phyloP scores from a whole-genome alignment of 2,113 vertebrate genomes.

The Phalacrocorax aristotelis region DNA sequence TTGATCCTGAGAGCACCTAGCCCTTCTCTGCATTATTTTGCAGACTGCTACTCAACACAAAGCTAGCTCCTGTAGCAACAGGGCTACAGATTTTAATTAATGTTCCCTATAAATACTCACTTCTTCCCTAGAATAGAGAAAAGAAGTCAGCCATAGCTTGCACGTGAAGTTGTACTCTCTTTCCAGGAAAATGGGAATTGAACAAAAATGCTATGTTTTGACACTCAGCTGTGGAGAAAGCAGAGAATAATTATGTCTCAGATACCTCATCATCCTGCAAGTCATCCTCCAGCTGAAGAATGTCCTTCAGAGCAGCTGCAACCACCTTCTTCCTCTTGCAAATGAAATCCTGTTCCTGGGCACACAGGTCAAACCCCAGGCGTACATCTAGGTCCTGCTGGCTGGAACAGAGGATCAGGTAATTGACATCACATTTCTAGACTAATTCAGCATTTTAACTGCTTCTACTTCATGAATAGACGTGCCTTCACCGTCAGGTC shows the following conservation, averaged over 20 bases:
- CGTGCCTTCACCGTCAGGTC: not conserved
- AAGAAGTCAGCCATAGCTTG: not conserved
- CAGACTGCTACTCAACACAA: not conserved
- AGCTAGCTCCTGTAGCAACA: not conserved
- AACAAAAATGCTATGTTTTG: not conserved
- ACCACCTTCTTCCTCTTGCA: slow-evolving; percentile 76
- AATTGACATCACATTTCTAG: not conserved
- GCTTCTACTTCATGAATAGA: not conserved
- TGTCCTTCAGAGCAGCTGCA: slow-evolving; percentile 72
- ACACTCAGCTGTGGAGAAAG: not conserved
- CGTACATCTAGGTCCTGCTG: slow-evolving; percentile 70
- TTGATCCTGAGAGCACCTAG: not conserved
- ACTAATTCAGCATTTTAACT: not conserved
- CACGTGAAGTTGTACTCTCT: not conserved
- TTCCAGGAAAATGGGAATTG: not conserved
- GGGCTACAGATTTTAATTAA: not conserved
- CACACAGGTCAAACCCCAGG: slow-evolving; percentile 79
- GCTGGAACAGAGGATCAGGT: slow-evolving; percentile 51
- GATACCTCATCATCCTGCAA: slow-evolving; percentile 73
- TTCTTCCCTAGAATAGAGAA: not conserved
- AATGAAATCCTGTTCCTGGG: slow-evolving; percentile 78
- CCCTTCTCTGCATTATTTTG: not conserved
- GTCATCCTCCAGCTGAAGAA: slow-evolving; percentile 75
- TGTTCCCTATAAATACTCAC: not conserved
- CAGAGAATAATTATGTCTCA: not conserved